Conservation (phyloP, 2,113 vertebrate species). For the Excalfactoria chinensis region DNA sequence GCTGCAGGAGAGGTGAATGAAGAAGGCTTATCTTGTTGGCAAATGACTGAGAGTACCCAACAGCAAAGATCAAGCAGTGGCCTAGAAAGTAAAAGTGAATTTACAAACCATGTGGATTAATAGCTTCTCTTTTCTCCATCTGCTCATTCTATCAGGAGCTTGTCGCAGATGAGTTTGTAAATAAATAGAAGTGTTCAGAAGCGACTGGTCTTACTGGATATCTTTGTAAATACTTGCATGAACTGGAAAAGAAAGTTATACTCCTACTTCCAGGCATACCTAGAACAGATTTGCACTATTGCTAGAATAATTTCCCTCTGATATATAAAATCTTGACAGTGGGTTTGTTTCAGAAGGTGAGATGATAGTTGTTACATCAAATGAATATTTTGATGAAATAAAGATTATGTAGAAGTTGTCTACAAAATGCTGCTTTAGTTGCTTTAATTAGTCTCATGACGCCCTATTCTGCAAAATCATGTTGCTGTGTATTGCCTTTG, state of each 20-base stretch:
- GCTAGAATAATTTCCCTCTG: neutral
- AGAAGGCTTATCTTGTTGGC: neutral
- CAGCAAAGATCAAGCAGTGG: neutral
- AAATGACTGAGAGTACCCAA: neutral
- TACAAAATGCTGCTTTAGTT: neutral
- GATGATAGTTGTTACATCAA: neutral
- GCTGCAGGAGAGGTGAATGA: neutral
- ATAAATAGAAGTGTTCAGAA: neutral
- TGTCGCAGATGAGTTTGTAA: neutral
- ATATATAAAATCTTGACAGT: neutral
- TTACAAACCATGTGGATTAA: neutral
- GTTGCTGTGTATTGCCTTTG: neutral
- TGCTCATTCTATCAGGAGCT: neutral
- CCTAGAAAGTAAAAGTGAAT: neutral
- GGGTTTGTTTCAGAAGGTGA: neutral
- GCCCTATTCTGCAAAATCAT: neutral
- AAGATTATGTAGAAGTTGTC: neutral
- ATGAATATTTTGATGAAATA: neutral
- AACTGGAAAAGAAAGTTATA: neutral
- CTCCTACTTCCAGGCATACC: neutral
- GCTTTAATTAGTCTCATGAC: neutral
- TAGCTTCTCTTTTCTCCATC: neutral
- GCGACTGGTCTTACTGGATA: neutral
- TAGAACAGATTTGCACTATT: neutral
- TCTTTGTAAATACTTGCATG: neutral